Conservation (phyloP, 2,113 vertebrate genomes). For the Stigmatopora nigra region DNA sequence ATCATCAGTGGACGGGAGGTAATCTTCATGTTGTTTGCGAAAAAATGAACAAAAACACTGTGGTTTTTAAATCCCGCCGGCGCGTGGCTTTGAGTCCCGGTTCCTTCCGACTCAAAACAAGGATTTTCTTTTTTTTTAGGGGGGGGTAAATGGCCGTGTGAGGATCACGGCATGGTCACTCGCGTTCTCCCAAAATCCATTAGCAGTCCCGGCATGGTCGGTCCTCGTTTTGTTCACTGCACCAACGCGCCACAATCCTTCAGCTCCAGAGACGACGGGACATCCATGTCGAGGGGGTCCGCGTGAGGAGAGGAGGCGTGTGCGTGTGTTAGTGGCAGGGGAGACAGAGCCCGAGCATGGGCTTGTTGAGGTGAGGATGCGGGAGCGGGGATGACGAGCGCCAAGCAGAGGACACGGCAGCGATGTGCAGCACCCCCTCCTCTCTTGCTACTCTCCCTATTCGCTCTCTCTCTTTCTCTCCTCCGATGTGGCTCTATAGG, state of each 20-base stretch:
- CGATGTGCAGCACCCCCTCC: constrained; percentile 62
- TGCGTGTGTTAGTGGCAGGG: not conserved
- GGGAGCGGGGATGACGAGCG: constrained; percentile 67
- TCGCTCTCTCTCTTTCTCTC: not conserved
- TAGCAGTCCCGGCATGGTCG: constrained; percentile 90
- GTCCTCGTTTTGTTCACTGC: constrained; percentile 79
- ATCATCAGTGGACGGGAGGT: constrained; percentile 76
- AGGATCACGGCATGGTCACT: constrained; percentile 97
- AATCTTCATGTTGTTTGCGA: constrained; percentile 93
- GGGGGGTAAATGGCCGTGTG: constrained; percentile 55
- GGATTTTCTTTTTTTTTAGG: constrained; percentile 30
- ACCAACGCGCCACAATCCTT: constrained; percentile 85
- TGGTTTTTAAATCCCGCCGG: constrained; percentile 72
- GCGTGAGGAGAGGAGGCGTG: not conserved
- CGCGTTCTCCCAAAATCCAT: constrained; percentile 82
- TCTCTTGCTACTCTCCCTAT: too few relatives aligned
- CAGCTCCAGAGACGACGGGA: constrained; percentile 85
- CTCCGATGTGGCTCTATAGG: constrained; percentile 63
- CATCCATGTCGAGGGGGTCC: constrained; percentile 82
- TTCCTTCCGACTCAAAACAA: constrained; percentile 71
- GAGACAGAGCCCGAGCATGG: constrained; percentile 41
- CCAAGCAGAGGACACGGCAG: constrained; percentile 65
- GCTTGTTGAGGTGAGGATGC: constrained; percentile 52
- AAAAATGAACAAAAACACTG: constrained; percentile 63
- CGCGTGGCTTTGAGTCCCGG: constrained; percentile 73